These are phyloP conservation scores for Chaetorhynchus papuensis DNA, from an alignment of 2,113 vertebrate species.

Conservation along the genomic window DNA sequence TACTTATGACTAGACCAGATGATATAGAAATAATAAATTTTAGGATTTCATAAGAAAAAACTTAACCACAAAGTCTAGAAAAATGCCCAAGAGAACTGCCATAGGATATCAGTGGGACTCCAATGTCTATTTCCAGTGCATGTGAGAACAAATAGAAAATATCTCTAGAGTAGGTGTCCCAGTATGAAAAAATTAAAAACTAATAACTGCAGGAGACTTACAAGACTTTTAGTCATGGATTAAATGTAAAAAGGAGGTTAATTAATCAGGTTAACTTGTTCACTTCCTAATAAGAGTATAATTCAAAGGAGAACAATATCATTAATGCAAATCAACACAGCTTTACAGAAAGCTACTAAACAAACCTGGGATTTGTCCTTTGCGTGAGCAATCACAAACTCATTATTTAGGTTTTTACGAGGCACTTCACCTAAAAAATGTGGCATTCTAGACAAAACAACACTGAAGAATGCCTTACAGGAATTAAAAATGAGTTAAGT, in stretches of 20 bases:
- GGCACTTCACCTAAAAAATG: background rate
- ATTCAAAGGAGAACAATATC: background rate
- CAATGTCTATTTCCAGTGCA: accelerated
- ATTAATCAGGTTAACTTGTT: background rate
- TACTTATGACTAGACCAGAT: background rate
- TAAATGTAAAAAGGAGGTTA: background rate
- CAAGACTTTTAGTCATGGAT: background rate
- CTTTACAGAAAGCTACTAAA: background rate
- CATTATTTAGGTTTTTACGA: background rate
- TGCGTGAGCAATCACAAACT: background rate
- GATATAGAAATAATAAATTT: background rate
- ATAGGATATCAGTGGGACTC: background rate
- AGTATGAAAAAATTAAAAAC: background rate
- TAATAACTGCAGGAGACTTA: background rate
- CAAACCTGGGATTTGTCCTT: background rate
- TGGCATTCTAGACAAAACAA: background rate
- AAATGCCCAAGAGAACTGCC: background rate
- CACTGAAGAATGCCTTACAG: background rate
- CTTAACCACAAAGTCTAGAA: background rate
- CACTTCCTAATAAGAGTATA: background rate
- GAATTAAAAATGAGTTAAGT: background rate
- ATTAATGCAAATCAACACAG: background rate
- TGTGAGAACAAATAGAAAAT: background rate
- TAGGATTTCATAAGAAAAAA: background rate
- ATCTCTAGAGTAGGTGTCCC: background rate